These are phyloP conservation scores for Apamea sordens DNA, from an alignment of 2,888 invertebrate genomes.

Conservation along the genomic window DNA sequence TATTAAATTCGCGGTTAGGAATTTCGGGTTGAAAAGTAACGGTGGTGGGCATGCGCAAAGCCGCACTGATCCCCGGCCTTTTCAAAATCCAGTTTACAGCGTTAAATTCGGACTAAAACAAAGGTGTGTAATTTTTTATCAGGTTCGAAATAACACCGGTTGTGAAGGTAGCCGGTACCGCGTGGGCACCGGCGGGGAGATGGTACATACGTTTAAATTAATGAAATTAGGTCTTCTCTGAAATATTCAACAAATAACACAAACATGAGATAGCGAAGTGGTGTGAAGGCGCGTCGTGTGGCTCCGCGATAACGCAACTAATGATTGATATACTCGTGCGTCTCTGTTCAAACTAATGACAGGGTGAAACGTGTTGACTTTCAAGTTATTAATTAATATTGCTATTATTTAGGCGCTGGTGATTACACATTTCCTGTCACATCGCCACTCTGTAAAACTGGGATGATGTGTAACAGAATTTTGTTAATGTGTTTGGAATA, in stretches of 20 bases:
- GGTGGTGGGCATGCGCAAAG: conserved; percentile 80
- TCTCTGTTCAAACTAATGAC: conserved; percentile 88
- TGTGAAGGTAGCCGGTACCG: conserved; percentile 59
- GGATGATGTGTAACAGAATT: conserved; percentile 42
- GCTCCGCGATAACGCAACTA: conserved; percentile 84
- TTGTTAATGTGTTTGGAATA: background rate
- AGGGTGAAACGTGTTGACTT: conserved; percentile 89
- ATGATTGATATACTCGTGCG: conserved; percentile 89
- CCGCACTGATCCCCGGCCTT: conserved; percentile 78
- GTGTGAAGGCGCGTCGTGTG: conserved; percentile 82
- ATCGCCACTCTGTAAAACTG: conserved; percentile 44
- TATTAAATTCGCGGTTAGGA: conserved; percentile 90
- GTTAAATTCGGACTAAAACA: conserved; percentile 83
- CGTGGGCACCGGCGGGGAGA: conserved; percentile 59
- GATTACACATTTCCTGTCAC: conserved; percentile 75
- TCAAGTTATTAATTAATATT: conserved; percentile 89
- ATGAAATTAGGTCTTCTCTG: conserved; percentile 72
- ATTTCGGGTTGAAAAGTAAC: conserved; percentile 88
- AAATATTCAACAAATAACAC: conserved; percentile 77
- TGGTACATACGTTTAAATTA: conserved; percentile 70
- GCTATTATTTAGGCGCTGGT: conserved; percentile 84
- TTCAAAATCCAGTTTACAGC: conserved; percentile 81
- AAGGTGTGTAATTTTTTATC: conserved; percentile 84
- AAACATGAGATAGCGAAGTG: conserved; percentile 81
- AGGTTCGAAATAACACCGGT: conserved; percentile 74